These are phyloP conservation scores for Acropora yongei DNA, from an alignment of 64 coral and sea anemone species.

Conservation along the genomic window DNA sequence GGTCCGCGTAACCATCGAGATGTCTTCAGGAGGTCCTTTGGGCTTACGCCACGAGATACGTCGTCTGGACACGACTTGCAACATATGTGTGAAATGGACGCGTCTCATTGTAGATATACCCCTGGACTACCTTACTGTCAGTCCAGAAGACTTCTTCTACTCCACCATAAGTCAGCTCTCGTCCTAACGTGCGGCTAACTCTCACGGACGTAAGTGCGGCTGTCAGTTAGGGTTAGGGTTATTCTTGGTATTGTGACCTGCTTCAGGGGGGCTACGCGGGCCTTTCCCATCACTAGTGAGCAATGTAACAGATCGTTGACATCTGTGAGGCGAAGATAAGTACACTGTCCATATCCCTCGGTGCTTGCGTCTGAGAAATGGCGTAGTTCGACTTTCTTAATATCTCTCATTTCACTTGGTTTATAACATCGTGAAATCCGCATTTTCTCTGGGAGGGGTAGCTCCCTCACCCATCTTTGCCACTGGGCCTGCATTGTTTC, in stretches of 20 bases:
- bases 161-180: constrained; percentile 33
- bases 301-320: constrained; percentile 12
- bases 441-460: not conserved
- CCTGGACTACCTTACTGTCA: no score
- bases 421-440: constrained; percentile 18
- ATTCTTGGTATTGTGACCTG: constrained; percentile 17
- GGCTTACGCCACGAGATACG: no score
- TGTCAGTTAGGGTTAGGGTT: constrained; percentile 45
- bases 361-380: no score
- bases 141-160: no score
- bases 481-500: not conserved
- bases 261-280: constrained; percentile 38
- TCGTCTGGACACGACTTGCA: no score
- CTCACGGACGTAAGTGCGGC: constrained; percentile 7
- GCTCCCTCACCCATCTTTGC: constrained; percentile 16
- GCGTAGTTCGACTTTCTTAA: constrained; percentile 17
- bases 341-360: no score
- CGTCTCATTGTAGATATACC: no score
- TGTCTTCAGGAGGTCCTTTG: no score
- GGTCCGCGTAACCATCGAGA: no score
- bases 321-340: constrained; percentile 2
- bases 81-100: no score
- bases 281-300: constrained; percentile 28
- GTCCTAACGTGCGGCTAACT: not conserved
- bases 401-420: not conserved